These are phyloP conservation scores for Clostera curtula DNA, from an alignment of 2,888 invertebrate genomes.

Conservation along the genomic window DNA sequence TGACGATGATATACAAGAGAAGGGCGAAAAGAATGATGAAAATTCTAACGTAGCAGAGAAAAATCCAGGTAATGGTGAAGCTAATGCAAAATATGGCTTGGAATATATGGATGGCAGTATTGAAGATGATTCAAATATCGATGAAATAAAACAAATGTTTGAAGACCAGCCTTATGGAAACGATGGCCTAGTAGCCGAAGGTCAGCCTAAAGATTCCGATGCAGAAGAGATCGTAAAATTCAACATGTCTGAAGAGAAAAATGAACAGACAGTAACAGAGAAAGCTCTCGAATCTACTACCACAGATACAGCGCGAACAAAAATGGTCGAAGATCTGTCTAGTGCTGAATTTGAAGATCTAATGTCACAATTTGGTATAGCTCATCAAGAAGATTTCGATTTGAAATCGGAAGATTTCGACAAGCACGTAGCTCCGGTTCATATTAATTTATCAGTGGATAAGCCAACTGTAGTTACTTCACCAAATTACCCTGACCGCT, in stretches of 20 bases:
- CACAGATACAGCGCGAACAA: constrained; percentile 5
- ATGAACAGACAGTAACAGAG: constrained; percentile 6
- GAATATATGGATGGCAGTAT: constrained; percentile 8
- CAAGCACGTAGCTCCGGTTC: constrained; percentile 25
- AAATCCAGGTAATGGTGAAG: no score
- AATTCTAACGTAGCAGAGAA: no score
- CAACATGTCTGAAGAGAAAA: no score
- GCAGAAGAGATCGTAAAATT: constrained; percentile 16
- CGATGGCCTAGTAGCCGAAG: constrained; percentile 33
- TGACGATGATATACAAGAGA: constrained; percentile 1
- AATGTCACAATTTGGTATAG: constrained; percentile 30
- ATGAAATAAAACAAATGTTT: constrained; percentile 10
- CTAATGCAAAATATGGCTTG: constrained; percentile 7
- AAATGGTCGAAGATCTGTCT: constrained; percentile 27
- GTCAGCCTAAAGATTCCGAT: constrained; percentile 10
- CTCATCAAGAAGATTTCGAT: constrained; percentile 29
- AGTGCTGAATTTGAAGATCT: constrained; percentile 30
- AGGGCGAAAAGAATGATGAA: constrained; percentile 1
- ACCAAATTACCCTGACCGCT: constrained; percentile 41
- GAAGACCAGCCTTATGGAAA: constrained; percentile 18
- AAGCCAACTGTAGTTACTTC: constrained; percentile 39
- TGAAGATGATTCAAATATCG: constrained; percentile 2
- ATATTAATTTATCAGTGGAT: constrained; percentile 33
- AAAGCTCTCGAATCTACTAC: constrained; percentile 1
- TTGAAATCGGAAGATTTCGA: constrained; percentile 24